Conservation (phyloP, 2,113 vertebrate genomes). For the Boleophthalmus pectinirostris region DNA sequence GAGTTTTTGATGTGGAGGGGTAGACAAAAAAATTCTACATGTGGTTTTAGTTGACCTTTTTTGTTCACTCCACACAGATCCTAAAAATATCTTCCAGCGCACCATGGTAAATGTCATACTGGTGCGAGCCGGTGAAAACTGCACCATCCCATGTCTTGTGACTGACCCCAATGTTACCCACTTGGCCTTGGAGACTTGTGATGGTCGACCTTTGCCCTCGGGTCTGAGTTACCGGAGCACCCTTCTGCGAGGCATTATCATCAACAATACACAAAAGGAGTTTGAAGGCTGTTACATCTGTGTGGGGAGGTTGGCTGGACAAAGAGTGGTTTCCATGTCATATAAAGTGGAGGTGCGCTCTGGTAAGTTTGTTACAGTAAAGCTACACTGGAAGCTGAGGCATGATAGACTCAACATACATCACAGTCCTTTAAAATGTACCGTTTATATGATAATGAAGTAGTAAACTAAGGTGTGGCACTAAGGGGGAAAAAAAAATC, state of each 20-base stretch:
- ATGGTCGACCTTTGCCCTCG: slow-evolving; percentile 56
- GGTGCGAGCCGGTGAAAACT: slow-evolving; percentile 66
- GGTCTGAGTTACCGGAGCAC: slow-evolving; percentile 56
- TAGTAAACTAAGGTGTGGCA: too few relatives aligned
- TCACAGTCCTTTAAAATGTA: not conserved
- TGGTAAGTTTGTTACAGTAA: slow-evolving; percentile 55
- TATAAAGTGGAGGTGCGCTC: slow-evolving; percentile 72
- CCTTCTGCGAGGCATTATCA: slow-evolving; percentile 67
- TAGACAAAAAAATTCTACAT: not conserved
- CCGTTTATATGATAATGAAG: too few relatives aligned
- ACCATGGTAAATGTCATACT: slow-evolving; percentile 71
- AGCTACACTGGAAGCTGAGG: not conserved
- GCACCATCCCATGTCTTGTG: slow-evolving; percentile 74
- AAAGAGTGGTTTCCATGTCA: slow-evolving; percentile 57
- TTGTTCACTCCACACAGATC: slow-evolving; percentile 46
- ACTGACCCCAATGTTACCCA: slow-evolving; percentile 69
- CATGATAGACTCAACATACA: too few relatives aligned
- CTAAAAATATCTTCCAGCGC: slow-evolving; percentile 65
- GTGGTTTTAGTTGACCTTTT: not conserved
- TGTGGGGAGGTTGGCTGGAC: slow-evolving; percentile 53
- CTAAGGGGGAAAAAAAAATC: not conserved
- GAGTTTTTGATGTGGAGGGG: too few relatives aligned
- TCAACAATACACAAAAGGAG: slow-evolving; percentile 59
- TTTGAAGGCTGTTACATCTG: slow-evolving; percentile 75
- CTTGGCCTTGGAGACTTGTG: slow-evolving; percentile 65